A percentile compares a stretch with the other conserved stretches of the same genome.
phyloP scores from a whole-genome alignment of 2,888 invertebrate genomes.

The Nasonia oneida region DNA sequence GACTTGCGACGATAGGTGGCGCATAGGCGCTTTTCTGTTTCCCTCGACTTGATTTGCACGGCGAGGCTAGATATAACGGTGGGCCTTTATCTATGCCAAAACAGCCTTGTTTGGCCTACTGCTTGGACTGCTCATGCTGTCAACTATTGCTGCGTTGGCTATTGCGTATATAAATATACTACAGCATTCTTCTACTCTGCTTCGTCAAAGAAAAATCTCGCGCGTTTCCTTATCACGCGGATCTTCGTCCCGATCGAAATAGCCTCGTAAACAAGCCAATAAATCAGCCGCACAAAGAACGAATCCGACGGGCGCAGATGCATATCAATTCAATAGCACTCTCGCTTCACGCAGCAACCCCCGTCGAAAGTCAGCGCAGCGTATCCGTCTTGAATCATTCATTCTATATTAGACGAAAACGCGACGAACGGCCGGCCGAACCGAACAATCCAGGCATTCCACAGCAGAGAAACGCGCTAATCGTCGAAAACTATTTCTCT shows the following conservation, averaged over 20 bases:
- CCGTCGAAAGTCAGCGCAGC: background rate
- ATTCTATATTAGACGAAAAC: background rate
- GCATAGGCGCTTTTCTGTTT: no score
- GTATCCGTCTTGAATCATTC: background rate
- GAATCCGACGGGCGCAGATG: background rate
- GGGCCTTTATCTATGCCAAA: no score
- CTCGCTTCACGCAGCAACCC: background rate
- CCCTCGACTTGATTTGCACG: no score
- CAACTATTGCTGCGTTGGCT: no score
- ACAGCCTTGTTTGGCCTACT: no score
- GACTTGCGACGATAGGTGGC: no score
- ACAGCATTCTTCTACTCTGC: no score
- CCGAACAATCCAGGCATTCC: background rate
- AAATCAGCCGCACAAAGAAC: background rate
- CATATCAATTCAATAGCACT: conserved; percentile 7
- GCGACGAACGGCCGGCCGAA: background rate
- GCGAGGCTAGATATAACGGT: no score
- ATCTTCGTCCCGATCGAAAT: background rate
- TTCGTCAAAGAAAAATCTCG: no score
- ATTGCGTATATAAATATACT: no score
- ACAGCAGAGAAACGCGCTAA: background rate
- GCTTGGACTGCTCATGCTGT: no score
- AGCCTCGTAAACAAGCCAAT: background rate
- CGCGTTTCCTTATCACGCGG: background rate
- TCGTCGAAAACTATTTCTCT: background rate